Conservation (phyloP, 2,113 vertebrate genomes). For the Microcebus jonahi region DNA sequence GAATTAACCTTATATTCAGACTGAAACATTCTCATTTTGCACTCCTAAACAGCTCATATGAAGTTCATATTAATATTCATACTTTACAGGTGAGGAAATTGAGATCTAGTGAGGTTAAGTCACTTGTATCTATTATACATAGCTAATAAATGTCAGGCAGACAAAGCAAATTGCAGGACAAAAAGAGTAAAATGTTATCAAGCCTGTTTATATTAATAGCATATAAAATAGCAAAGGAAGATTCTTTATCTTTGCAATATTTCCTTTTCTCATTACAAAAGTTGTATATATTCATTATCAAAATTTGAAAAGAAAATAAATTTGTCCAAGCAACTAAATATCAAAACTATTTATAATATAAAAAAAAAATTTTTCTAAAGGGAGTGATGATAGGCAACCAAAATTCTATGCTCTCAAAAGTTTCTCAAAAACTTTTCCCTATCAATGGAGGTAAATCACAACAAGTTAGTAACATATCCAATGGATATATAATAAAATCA, state of each 20-base stretch:
- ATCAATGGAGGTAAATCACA: not conserved
- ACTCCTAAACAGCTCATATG: not conserved
- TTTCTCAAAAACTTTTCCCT: not conserved
- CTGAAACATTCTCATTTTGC: not conserved
- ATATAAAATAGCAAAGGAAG: not conserved
- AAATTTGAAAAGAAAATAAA: not conserved
- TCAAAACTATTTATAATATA: not conserved
- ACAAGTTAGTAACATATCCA: not conserved
- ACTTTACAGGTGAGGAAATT: conserved; percentile 38
- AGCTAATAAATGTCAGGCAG: conserved; percentile 60
- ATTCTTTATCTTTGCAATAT: not conserved
- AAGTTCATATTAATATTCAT: conserved; percentile 49
- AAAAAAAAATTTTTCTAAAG: not conserved
- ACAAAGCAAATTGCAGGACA: conserved; percentile 1
- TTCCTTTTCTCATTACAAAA: conserved; percentile 24
- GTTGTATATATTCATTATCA: not conserved
- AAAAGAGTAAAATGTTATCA: conserved; percentile 6
- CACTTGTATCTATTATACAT: not conserved
- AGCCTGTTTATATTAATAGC: not conserved
- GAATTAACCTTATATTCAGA: not conserved
- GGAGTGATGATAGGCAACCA: not conserved
- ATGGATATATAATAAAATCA: not conserved
- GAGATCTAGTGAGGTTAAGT: conserved; percentile 47
- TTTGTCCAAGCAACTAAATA: not conserved
- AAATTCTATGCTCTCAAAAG: not conserved